phyloP scores from a whole-genome alignment of 2,888 invertebrate genomes.

The Agonopterix subpropinquella region DNA sequence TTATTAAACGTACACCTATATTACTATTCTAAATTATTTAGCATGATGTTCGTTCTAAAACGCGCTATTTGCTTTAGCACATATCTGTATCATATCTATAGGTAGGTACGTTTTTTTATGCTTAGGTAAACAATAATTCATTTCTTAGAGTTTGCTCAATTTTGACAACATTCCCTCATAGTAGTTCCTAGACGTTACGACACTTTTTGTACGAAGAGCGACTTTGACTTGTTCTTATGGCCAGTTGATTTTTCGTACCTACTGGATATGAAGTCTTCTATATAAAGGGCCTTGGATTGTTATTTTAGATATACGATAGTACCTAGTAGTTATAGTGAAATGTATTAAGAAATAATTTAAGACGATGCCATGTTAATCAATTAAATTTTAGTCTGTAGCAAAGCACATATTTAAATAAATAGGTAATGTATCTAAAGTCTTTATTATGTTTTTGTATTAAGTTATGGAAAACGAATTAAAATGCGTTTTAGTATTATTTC shows the following conservation, averaged over 20 bases:
- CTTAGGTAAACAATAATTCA: too few species aligned
- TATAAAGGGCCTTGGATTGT: constrained; percentile 50
- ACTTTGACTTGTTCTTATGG: constrained; percentile 9
- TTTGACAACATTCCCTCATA: constrained; percentile 41
- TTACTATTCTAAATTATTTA: too few species aligned
- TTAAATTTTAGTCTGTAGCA: constrained; percentile 25
- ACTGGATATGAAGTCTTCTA: constrained; percentile 26
- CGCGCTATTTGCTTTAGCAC: constrained; percentile 1
- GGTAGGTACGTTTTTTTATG: neutral
- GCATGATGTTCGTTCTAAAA: neutral
- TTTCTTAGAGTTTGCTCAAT: constrained; percentile 45
- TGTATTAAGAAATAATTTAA: constrained; percentile 15
- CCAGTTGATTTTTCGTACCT: constrained; percentile 9
- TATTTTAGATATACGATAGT: constrained; percentile 28
- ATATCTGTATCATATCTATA: constrained; percentile 3
- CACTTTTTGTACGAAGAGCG: constrained; percentile 1
- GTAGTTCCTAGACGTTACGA: constrained; percentile 3
- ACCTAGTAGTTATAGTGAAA: constrained; percentile 23
- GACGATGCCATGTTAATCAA: constrained; percentile 57
- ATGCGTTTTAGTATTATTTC: constrained; percentile 73
- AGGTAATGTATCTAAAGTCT: neutral
- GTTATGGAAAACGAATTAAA: constrained; percentile 38
- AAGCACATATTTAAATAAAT: constrained; percentile 23
- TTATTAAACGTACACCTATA: too few species aligned
- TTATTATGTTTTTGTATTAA: constrained; percentile 11